Percentiles rank a stretch among this genome's conserved stretches.
Conservation (phyloP, 2,888 invertebrate genomes). For the Smittia sp. region DNA sequence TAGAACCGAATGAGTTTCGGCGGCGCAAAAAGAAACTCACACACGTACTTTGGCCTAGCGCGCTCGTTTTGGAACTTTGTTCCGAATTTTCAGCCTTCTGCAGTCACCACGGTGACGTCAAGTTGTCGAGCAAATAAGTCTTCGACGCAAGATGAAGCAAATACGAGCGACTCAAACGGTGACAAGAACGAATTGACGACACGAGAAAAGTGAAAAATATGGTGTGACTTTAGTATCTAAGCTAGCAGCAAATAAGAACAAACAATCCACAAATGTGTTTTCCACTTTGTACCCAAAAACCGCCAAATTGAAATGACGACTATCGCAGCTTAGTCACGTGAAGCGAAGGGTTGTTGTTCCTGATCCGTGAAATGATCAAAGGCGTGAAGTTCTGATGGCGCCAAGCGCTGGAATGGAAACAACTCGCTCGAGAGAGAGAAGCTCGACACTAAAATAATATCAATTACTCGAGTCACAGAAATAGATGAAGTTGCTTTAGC, state of each 20-base stretch:
- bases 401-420: too few species aligned
- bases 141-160: conserved; percentile 5
- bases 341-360: too few species aligned
- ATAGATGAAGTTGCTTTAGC: too few species aligned
- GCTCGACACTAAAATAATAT: too few species aligned
- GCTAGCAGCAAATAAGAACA: not conserved
- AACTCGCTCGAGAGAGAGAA: too few species aligned
- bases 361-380: too few species aligned
- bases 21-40: conserved; percentile 17
- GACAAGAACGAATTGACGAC: conserved; percentile 23
- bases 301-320: not conserved
- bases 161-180: conserved; percentile 17
- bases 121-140: conserved; percentile 24
- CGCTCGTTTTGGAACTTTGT: conserved; percentile 21
- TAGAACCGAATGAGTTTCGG: not conserved
- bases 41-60: not conserved
- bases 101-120: conserved; percentile 25
- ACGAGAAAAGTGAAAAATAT: conserved; percentile 15
- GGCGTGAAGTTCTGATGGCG: too few species aligned
- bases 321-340: too few species aligned
- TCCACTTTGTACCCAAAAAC: not conserved
- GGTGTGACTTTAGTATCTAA: conserved; percentile 35
- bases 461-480: too few species aligned
- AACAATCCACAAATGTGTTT: conserved; percentile 2
- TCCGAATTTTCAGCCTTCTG: not conserved